Evolutionary conservation across 2,797 vertebrate species (phyloP), one percentile per base, ranked within the genome.

Genomic region (Propithecus deckenii): DNA sequence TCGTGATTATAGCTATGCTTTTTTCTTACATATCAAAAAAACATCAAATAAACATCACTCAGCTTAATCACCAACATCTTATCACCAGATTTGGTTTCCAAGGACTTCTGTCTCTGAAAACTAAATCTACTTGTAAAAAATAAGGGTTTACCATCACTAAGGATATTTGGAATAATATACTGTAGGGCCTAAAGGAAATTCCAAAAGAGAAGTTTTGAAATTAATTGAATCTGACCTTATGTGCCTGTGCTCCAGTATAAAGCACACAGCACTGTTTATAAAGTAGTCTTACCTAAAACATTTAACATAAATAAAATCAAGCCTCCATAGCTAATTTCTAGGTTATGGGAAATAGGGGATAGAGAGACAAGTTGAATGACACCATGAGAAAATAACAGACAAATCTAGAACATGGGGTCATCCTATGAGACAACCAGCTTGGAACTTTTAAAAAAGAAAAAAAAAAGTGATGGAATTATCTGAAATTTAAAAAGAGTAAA

Each of bases 91-190:
- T 35, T 89, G 84, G 25, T 89, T 84, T 23, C n/a, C 22, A 79
- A 86, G 85, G 59, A 57, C 43, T 87, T 84, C 20, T 52, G 43
- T 89, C 91, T 80, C 84, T 95, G 59, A 83, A 91, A 90, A 75
- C n/a, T 69, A 95, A 84, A 87, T 41, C 59, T 84, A 83, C 17
- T 38, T 81, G 55, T 78, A 84, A 91, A 95, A 75, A 61, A 95
- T 35, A 81, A 81, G 38, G 17, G 13, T 76, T 79, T 76, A 11
- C 13, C 32, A 91, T 43, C 50, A 92, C 30, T 71, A 78, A 78
- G 23, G 57, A n/a, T 57, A 79, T 25, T 43, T 59, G 59, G 71
- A 74, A 35, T 74, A 90, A 57, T 69, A 69, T 23, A 74, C 32
- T 48, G 1, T 55, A 48, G 17, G 52, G 61, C 35, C 28, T 91